Base-by-base conservation (phyloP, 2,113 vertebrate genomes). In the Podiceps cristatus region DNA sequence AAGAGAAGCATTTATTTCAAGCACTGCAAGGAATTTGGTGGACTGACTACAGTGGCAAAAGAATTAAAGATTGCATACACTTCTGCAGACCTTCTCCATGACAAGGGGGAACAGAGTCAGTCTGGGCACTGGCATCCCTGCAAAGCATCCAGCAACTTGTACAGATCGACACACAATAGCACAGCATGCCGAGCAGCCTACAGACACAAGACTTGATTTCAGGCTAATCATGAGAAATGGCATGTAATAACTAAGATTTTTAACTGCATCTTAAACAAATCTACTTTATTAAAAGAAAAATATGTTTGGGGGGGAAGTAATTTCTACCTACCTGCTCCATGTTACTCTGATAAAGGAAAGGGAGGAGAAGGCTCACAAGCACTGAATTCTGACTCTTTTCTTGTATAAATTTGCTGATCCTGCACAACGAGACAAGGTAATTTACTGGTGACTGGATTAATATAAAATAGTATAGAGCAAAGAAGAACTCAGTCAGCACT, bases 351-450 rank as follows among this genome's bases (percentile, higher is more conserved):
- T 98, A 98, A 66, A 99, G 99, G 88, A 99, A 99, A 7, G 99
- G 99, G 11, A 99, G 98, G 35, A 99, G 98, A 49, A 99, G 98
- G 17, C 95, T 96, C 90, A 99, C 98, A 25, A 99, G 99, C 27
- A 98, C 73, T 13, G 99, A 99, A 96, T 99, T 99, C 94, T 99
- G 99, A 60, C 98, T 98, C 93, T 98, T 99, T 85, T 99, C 98
- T 76, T 98, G 98, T 93, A 99, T 99, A 95, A 99, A 99, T 71
- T 98, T 98, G 96, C 99, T 99, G 96, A 99, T 98, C 96, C 99
- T 99, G 96, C 17, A 93, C 50, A 91, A 68, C 40, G 71, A 90
- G 42, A 64, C 20, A 50, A 45, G 25, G 18, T 58, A 79, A 88
- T 67, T 95, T 37, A 37, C 37, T 37, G 37, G 37, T 37, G 37